Base-by-base conservation (phyloP, 53 echinoderm and acorn worm genomes). In the Antedon mediterranea region DNA sequence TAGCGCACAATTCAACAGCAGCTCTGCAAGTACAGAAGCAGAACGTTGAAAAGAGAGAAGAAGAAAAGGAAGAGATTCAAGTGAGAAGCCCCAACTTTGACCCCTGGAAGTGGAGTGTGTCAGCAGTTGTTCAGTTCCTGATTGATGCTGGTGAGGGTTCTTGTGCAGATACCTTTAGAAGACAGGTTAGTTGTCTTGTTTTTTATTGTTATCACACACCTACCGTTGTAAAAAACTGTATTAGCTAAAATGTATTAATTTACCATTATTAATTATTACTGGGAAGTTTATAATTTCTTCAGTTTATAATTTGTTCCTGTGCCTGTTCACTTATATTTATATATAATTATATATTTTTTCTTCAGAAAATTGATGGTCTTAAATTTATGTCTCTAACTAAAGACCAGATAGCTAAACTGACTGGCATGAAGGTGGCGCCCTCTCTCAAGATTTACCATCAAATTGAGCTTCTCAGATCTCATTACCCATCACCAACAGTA, bases 401-500 rank as follows among this genome's bases (percentile, higher is more conserved):
- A 32, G 97, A 92, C 9, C 97, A 95, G 85, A 87, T 95, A 0
- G 91, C 87, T 28, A 95, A 95, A 74, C 82, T 95, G 72, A 95
- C 97, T 0, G 97, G 97, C 31, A 88, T 92, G 92, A 95, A 95
- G 80, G 92, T 92, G 34, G 97, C 91, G 27, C 91, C 97, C 80
- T 95, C 97, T 32, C 84, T 95, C 42, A 95, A 95, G 88, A 91
- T 92, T 34, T 92, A 95, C 72, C 89, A 95, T 78, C 97, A 95
- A 76, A 89, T 95, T 28, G 83, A 87, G 31, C 85, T 88, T 43
- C 88, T 95, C n/a, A 86, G 89, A 44, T 73, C 82, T 71, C 75
- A 84, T 34, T 93, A 89, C 76, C 93, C 93, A 13, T 73, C 83
- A 29, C 73, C 84, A 31, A 71, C 80, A 18, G 43, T 34, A 34